A percentile compares a stretch with the other conserved stretches of the same genome.
Evolutionary conservation across 2,113 vertebrate genomes (phyloP).

Genomic region (Psammodynastes pulverulentus): DNA sequence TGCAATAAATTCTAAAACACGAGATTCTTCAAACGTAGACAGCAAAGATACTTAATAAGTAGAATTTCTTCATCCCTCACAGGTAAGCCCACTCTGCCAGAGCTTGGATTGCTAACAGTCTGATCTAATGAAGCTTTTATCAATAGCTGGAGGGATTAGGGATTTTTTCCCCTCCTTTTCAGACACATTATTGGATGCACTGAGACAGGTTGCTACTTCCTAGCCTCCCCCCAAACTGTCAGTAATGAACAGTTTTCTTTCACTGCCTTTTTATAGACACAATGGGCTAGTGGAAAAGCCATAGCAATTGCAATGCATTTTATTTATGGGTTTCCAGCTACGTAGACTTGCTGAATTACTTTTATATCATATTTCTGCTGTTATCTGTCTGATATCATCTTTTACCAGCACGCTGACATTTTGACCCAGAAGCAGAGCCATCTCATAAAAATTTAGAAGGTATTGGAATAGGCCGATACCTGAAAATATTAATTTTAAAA

Average conservation of each 20-base stretch:
- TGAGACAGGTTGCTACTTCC: background rate
- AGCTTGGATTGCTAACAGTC: background rate
- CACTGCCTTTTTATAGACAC: background rate
- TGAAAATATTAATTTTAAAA: slow-evolving; percentile 36
- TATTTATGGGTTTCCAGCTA: slow-evolving; percentile 18
- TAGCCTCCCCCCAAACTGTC: background rate
- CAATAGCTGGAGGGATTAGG: slow-evolving; percentile 1
- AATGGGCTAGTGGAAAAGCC: background rate
- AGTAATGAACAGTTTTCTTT: slow-evolving; percentile 9
- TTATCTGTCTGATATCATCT: background rate
- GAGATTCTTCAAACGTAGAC: slow-evolving; percentile 1
- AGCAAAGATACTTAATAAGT: background rate
- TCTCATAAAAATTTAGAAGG: background rate
- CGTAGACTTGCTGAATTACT: slow-evolving; percentile 12
- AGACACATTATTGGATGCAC: background rate
- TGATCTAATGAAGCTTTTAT: slow-evolving; percentile 12
- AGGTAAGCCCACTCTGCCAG: slow-evolving; percentile 4
- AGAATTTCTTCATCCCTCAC: background rate
- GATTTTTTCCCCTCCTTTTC: background rate
- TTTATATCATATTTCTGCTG: background rate
- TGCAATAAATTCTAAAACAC: slow-evolving; percentile 1
- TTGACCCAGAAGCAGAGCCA: background rate
- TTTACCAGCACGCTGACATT: background rate
- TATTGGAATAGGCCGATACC: slow-evolving; percentile 55
- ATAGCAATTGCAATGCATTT: background rate